Percentiles rank a stretch among this genome's conserved stretches.
Evolutionary conservation across 2,888 invertebrate species (phyloP).

Genomic region (Gryllus longicercus): DNA sequence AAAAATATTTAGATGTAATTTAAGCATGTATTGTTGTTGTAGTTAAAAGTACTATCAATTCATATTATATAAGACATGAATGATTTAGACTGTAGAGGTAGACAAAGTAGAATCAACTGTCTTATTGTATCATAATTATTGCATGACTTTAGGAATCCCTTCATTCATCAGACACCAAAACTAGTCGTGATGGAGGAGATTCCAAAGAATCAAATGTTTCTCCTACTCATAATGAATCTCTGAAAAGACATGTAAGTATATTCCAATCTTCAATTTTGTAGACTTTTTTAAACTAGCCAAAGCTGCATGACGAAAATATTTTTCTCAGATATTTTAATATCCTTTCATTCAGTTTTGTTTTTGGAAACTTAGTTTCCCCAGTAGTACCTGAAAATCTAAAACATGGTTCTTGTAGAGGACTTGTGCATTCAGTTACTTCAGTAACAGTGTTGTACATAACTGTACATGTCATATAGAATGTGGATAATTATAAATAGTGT

Average conservation of each 20-base stretch:
- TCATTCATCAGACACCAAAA: slow-evolving; percentile 32
- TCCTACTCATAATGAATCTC: slow-evolving; percentile 34
- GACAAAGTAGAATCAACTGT: no score
- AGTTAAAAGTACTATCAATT: not conserved
- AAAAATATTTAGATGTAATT: not conserved
- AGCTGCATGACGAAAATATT: not conserved
- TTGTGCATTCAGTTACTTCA: no score
- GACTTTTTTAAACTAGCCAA: not conserved
- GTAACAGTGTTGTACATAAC: no score
- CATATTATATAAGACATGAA: slow-evolving; percentile 21
- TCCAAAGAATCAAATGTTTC: slow-evolving; percentile 24
- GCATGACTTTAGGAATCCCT: slow-evolving; percentile 33
- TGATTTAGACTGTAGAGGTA: no score
- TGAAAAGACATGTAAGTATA: slow-evolving; percentile 37
- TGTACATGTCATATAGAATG: no score
- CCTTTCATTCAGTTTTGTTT: no score
- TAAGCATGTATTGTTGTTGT: slow-evolving; percentile 19
- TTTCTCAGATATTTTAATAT: slow-evolving; percentile 2
- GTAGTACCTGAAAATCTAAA: no score
- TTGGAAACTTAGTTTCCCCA: no score
- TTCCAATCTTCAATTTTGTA: not conserved
- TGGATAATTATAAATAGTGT: no score
- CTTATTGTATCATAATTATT: not conserved
- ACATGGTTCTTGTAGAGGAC: no score
- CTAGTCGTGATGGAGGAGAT: slow-evolving; percentile 32